Evolutionary conservation across 2,888 invertebrate genomes (phyloP).

Genomic region (Caradrina kadenii): DNA sequence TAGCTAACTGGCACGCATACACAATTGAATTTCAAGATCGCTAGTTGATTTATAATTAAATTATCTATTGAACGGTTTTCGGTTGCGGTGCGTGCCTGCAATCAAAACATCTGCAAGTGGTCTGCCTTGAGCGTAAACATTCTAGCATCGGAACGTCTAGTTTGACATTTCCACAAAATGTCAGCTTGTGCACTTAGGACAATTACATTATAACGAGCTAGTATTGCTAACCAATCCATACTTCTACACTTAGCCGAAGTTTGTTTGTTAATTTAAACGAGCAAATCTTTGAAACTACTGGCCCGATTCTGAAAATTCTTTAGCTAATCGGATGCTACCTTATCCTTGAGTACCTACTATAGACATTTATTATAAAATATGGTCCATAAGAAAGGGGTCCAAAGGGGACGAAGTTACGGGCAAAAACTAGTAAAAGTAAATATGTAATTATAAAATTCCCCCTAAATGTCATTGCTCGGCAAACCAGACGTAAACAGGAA

Average conservation of each 20-base stretch:
- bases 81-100: constrained; percentile 53
- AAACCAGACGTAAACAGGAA: constrained; percentile 12
- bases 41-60: constrained; percentile 49
- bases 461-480: background rate
- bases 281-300: no score
- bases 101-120: constrained; percentile 69
- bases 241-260: no score
- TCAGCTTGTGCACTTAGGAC: constrained; percentile 57
- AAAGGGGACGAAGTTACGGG: no score
- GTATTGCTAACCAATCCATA: constrained; percentile 22
- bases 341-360: no score
- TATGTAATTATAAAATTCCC: constrained; percentile 7
- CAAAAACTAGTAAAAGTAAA: constrained; percentile 1
- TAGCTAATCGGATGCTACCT: no score
- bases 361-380: no score
- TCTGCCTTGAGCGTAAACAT: constrained; percentile 73
- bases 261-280: no score
- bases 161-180: constrained; percentile 71
- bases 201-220: constrained; percentile 7
- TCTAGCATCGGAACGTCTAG: constrained; percentile 66
- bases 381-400: no score
- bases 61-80: constrained; percentile 48
- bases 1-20: constrained; percentile 37
- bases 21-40: constrained; percentile 46
- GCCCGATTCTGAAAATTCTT: no score